These are phyloP conservation scores for Psophia crepitans DNA, from an alignment of 2,113 vertebrate genomes.

Conservation along the genomic window DNA sequence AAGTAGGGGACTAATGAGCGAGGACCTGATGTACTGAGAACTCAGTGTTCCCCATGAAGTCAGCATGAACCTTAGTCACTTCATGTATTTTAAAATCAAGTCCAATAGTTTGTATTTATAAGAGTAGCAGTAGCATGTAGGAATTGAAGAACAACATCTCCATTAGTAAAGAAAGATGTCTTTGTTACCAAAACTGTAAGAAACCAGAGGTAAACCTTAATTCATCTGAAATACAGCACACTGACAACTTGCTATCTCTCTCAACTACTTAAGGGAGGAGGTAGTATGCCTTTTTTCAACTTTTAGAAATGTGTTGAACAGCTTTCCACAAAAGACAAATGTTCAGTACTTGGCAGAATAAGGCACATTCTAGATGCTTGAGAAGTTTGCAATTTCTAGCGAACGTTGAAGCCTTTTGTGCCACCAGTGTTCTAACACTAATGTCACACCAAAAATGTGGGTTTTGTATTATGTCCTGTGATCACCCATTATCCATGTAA, in stretches of 20 bases:
- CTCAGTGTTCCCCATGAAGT: not conserved
- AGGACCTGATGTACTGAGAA: not conserved
- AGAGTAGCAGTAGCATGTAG: not conserved
- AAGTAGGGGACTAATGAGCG: not conserved
- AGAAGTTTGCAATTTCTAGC: not conserved
- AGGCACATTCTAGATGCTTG: not conserved
- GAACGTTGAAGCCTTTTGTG: fast-evolving
- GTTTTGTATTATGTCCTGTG: not conserved
- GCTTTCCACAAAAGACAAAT: not conserved
- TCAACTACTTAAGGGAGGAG: not conserved
- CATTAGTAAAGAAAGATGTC: not conserved
- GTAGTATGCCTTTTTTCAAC: not conserved
- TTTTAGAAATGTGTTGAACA: not conserved
- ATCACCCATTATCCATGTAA: not conserved
- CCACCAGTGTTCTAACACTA: not conserved
- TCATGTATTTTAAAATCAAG: not conserved
- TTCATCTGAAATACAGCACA: not conserved
- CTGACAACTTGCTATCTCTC: not conserved
- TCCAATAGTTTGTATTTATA: not conserved
- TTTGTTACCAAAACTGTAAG: not conserved
- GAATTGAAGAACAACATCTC: not conserved
- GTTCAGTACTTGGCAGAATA: not conserved
- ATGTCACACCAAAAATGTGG: not conserved
- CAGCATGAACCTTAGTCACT: not conserved
- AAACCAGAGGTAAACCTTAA: not conserved